Evolutionary conservation across 1,140 invertebrate genomes (phyloP), one percentile per base, ranked within the genome.

Genomic region (Solenopsis fugax): DNA sequence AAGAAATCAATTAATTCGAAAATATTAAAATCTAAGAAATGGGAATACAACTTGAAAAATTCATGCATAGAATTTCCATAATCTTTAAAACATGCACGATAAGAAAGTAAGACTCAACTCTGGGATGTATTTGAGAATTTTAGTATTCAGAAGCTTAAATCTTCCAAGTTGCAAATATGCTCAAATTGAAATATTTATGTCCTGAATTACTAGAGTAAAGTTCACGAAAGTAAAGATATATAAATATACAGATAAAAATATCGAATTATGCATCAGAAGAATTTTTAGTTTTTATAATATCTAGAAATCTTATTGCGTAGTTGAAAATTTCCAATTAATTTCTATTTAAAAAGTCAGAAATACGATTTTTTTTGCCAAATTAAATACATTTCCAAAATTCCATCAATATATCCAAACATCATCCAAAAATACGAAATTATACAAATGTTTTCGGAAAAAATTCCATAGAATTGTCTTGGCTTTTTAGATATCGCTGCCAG

Each of bases 101-200:
- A 65, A 54, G 76, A 69, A 69, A 80, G 62, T 69, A 54, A 80
- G 29, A 54, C 62, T 80, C 24, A 12, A 77, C 24, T 64, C n/a
- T 77, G 73, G 37, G 24, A 80, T 80, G 34, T 69, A 80, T 80
- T 80, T 80, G 77, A 69, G 34, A 67, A 80, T 80, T 80, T 80
- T 80, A 69, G 62, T 69, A 69, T 80, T 80, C 77, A 80, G 77
- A n/a, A 12, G 62, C 77, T 77, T 77, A 64, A 77, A 64, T 77
- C 77, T 80, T 24, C n/a, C 29, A 29, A 54, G 62, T 52, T 80
- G 77, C 62, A 69, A 80, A 80, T 69, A 52, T 54, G 48, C 77
- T 69, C n/a, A 80, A 80, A 80, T 80, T 80, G 62, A 80, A 80
- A 80, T 80, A 69, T 80, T 80, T 80, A 80, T 80, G 64, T 69